Percentiles rank a stretch among this genome's conserved stretches.
Evolutionary conservation across 2,888 invertebrate genomes (phyloP).

Genomic region (Furcula furcula): DNA sequence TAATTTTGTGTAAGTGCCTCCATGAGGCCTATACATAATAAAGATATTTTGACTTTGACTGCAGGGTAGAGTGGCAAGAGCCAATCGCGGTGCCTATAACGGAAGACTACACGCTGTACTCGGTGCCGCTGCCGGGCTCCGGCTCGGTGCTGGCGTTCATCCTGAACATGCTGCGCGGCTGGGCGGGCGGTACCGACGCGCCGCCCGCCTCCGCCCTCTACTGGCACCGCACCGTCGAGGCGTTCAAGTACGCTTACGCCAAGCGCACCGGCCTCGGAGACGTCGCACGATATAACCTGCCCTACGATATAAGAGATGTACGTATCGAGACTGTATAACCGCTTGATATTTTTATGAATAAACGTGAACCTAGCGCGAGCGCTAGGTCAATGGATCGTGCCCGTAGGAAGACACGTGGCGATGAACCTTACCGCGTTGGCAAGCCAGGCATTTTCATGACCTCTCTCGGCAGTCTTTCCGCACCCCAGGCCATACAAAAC

Average conservation of each 20-base stretch:
- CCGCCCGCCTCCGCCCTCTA: conserved; percentile 57
- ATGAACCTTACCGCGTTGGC: too few relatives aligned
- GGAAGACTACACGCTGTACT: conserved; percentile 85
- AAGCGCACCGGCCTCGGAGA: conserved; percentile 93
- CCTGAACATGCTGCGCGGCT: conserved; percentile 87
- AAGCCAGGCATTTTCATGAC: too few relatives aligned
- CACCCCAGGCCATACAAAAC: too few relatives aligned
- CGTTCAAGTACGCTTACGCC: conserved; percentile 96
- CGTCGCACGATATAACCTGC: conserved; percentile 53
- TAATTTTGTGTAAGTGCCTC: too few relatives aligned
- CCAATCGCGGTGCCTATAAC: conserved; percentile 82
- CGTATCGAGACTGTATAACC: too few relatives aligned
- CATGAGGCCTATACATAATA: too few relatives aligned
- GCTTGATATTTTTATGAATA: too few relatives aligned
- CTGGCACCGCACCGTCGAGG: conserved; percentile 93
- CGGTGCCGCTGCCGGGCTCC: conserved; percentile 92
- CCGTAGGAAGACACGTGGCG: too few relatives aligned
- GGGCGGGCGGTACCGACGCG: conserved; percentile 63
- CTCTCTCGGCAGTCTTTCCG: too few relatives aligned
- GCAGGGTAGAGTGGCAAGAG: conserved; percentile 84
- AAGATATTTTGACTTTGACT: conserved; percentile 13
- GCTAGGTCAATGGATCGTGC: too few relatives aligned
- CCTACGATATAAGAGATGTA: conserved; percentile 51
- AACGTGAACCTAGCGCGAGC: too few relatives aligned
- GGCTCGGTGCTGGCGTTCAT: conserved; percentile 92